A percentile compares a stretch with the other conserved stretches of the same genome.
Evolutionary conservation across 1,140 invertebrate species (phyloP).

Genomic region (Andricus grossulariae): DNA sequence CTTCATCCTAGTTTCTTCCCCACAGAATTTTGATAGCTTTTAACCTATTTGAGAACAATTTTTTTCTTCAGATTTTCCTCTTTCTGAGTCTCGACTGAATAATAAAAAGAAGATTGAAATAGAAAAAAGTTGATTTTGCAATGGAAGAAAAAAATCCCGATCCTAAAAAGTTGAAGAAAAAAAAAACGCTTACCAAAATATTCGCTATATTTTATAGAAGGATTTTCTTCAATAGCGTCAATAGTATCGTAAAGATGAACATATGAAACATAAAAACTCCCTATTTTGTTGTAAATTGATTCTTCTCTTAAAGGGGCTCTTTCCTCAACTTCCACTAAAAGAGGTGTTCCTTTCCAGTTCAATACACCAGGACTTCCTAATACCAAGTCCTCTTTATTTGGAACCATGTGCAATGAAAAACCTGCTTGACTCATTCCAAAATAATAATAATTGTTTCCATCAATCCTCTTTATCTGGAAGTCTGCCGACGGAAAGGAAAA

Average conservation of each 20-base stretch:
- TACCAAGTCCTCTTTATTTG: constrained; percentile 52
- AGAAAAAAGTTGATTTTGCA: no score
- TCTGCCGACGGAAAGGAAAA: background rate
- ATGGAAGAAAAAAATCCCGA: no score
- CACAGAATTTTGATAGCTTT: no score
- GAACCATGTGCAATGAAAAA: constrained; percentile 63
- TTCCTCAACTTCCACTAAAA: constrained; percentile 47
- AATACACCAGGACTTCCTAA: constrained; percentile 79
- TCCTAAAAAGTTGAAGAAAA: no score
- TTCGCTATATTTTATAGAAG: constrained; percentile 26
- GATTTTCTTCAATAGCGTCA: background rate
- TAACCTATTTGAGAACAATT: no score
- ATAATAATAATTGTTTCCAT: constrained; percentile 35
- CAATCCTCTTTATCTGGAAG: background rate
- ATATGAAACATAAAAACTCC: constrained; percentile 1
- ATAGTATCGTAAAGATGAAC: constrained; percentile 3
- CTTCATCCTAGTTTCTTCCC: no score
- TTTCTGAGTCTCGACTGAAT: no score
- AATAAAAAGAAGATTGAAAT: no score
- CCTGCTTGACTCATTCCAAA: constrained; percentile 65
- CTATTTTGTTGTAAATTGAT: constrained; percentile 26
- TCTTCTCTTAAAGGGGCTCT: constrained; percentile 37
- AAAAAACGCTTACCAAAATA: constrained; percentile 51
- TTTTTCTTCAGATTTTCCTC: no score
- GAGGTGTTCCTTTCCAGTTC: constrained; percentile 74